Evolutionary conservation across 2,888 invertebrate species (phyloP), one percentile per base, ranked within the genome.

Genomic region (Oscheius myriophilus): DNA sequence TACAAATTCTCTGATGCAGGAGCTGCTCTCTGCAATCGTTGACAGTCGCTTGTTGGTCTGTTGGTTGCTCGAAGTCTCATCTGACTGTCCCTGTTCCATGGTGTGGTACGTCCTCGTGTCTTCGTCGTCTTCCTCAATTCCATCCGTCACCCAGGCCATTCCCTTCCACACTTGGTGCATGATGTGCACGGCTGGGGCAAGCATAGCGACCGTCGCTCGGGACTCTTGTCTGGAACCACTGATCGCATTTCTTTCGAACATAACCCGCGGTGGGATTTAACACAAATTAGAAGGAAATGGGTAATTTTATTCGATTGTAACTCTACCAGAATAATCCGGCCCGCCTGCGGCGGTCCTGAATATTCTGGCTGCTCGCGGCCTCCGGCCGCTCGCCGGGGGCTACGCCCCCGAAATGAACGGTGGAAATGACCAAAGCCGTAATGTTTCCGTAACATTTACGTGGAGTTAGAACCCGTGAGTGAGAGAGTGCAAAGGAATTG

Each of bases 131-230:
- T 84, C 82, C 46, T 85, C 85, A 26, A 84, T 82, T n/a, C 83
- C 85, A 59, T 86, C 85, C 9, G 84, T 82, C 18, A 85, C 85
- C 85, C 85, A 86, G 9, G 85, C 85, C 85, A 86, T 86, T 64
- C 85, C 85, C 67, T 79, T 78, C 85, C 84, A 85, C 23, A 85
- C 78, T 71, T 84, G 84, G 69, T 85, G 83, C 84, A 85, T 85
- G 33, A 85, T 83, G 73, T 85, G 84, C 16, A 85, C 82, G 0
- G 85, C 85, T 9, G 85, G 85, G 3, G 84, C 85, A 41, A 85
- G 67, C 84, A 85, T 84, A 1, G 83, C 83, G 14, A 85, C 84
- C 4, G 84, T 84, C 14, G 85, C 83, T n/a, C 84, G 69, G 18
- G 81, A 81, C 59, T 84, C 84, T 54, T 80, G 76, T 58, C 83